These are phyloP conservation scores for Danio aesculapii DNA, from an alignment of 2,797 vertebrate species.

Conservation along the genomic window DNA sequence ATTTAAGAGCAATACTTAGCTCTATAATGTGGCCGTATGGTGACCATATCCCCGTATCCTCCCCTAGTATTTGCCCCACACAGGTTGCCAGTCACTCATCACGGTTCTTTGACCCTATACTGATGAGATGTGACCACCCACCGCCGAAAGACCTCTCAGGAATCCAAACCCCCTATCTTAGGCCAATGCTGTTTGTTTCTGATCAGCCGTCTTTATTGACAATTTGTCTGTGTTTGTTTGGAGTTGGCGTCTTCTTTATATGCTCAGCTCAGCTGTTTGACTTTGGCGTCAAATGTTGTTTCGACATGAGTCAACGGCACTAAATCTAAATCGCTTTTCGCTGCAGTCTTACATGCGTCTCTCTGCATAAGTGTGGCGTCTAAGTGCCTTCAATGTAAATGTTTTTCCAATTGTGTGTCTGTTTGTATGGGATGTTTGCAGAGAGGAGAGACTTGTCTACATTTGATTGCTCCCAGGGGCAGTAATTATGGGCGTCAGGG, in stretches of 20 bases:
- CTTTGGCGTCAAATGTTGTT: not conserved
- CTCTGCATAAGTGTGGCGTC: not conserved
- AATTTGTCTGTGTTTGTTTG: constrained; percentile 53
- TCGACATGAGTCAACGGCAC: not conserved
- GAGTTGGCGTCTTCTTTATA: constrained; percentile 4
- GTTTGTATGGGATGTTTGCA: constrained; percentile 10
- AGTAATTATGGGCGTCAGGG: constrained; percentile 38
- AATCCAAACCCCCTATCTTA: constrained; percentile 35
- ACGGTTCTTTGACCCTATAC: constrained; percentile 11
- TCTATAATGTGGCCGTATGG: constrained; percentile 28
- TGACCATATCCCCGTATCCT: not conserved
- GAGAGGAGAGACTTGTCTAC: not conserved
- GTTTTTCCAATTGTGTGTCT: constrained; percentile 12
- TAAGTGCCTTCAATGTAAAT: constrained; percentile 39
- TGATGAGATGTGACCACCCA: constrained; percentile 55
- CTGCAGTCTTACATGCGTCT: not conserved
- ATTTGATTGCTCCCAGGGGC: constrained; percentile 32
- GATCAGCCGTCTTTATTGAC: constrained; percentile 32
- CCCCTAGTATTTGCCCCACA: constrained; percentile 48
- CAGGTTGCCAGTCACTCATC: constrained; percentile 50
- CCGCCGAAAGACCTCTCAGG: not conserved
- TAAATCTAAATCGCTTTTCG: not conserved
- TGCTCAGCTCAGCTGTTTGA: constrained; percentile 10
- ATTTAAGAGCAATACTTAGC: constrained; percentile 34
- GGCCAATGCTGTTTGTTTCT: constrained; percentile 44